A percentile compares a stretch with the other conserved stretches of the same genome.
Evolutionary conservation across 2,888 invertebrate genomes (phyloP).

Genomic region (Catonia carolina): DNA sequence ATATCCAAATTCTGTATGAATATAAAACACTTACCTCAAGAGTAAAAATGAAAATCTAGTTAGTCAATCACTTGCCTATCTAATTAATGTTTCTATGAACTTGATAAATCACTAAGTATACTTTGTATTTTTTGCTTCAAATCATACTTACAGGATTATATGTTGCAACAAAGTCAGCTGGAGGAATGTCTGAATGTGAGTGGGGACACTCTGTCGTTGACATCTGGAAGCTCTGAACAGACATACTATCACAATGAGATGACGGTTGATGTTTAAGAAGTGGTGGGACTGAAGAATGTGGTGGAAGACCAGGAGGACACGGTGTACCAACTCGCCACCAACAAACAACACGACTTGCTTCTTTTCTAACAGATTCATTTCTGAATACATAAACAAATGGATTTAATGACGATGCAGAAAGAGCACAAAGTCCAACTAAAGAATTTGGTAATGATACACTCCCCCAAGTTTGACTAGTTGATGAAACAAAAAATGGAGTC

Average conservation of each 20-base stretch:
- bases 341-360: slow-evolving; percentile 34
- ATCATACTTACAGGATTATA: slow-evolving; percentile 34
- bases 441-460: slow-evolving; percentile 38
- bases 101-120: too few relatives aligned
- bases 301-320: slow-evolving; percentile 20
- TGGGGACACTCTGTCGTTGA: slow-evolving; percentile 36
- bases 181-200: slow-evolving; percentile 30
- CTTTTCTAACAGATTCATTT: slow-evolving; percentile 41
- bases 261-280: slow-evolving; percentile 32
- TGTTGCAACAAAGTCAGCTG: slow-evolving; percentile 36
- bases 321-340: slow-evolving; percentile 34
- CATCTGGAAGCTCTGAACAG: slow-evolving; percentile 38
- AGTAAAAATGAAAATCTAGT: too few relatives aligned
- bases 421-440: slow-evolving; percentile 34
- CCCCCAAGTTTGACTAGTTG: slow-evolving; percentile 25
- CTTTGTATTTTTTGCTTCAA: too few relatives aligned
- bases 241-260: slow-evolving; percentile 36
- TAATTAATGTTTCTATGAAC: too few relatives aligned
- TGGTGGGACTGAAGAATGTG: slow-evolving; percentile 21
- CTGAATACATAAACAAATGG: slow-evolving; percentile 49
- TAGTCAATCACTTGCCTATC: too few relatives aligned
- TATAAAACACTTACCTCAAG: too few relatives aligned
- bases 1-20: too few relatives aligned
- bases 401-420: slow-evolving; percentile 44
- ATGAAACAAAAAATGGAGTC: slow-evolving; percentile 43